Base-by-base conservation (phyloP, 2,797 vertebrate genomes). In the Acanthopagrus latus region DNA sequence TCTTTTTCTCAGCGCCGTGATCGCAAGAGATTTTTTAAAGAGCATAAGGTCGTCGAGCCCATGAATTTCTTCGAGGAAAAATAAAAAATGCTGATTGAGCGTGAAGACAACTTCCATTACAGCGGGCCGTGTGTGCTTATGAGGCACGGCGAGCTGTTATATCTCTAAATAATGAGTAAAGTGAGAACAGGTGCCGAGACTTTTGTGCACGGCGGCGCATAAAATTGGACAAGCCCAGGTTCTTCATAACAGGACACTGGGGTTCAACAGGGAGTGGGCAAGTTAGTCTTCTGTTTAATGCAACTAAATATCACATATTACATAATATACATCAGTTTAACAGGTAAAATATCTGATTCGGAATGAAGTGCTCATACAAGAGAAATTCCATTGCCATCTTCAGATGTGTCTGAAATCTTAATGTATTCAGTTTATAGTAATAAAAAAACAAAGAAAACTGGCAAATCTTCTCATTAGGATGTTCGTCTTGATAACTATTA, bases 31-130 rank as follows among this genome's bases (percentile, higher is more conserved):
- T 78, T 83, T 83, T 78, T 78, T 44, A 80, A 56, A 76, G 58
- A 81, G 55, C 71, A 72, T 27, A 48, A 74, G 78, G 71, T 87
- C 81, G 88, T 67, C 78, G 81, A 82, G 63, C 62, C 62, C 4
- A 18, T 59, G 64, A 80, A 64, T 80, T 87, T 84, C 44, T 33
- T 71, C 16, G 62, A 51, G 23, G 70, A 4, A 83, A 79, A 81
- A 75, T 47, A 14, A 41, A 77, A 74, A 60, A 73, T 81, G 75
- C 38, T 82, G 68, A 85, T 82, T 71, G 67, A 74, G 46, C 58
- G 66, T 54, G 51, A 52, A 64, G 60, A 76, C 43, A 48, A 68
- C 48, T 70, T 82, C 47, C 58, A 84, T 83, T 81, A 80, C 54
- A 44, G 79, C 69, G 17, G 43, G 74, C 44, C 57, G 57, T 41